phyloP scores from a whole-genome alignment of 2,797 vertebrate genomes.

The Eulemur albifrons region DNA sequence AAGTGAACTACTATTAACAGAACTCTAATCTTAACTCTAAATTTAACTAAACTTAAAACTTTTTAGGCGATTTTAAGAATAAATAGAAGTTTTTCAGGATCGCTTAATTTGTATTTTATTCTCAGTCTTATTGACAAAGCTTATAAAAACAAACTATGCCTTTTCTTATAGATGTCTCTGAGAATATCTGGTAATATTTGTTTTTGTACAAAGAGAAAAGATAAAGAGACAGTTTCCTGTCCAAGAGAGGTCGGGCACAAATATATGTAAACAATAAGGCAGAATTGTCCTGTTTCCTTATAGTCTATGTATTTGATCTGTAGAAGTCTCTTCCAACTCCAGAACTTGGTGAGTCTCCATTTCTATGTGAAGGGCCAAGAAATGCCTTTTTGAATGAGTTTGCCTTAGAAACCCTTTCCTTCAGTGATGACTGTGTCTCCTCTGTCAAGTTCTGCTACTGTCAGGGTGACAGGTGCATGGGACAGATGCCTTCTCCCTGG shows the following conservation, averaged over 20 bases:
- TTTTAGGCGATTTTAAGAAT: constrained; percentile 1
- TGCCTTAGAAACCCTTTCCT: background rate
- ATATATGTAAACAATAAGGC: background rate
- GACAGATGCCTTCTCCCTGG: background rate
- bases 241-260: background rate
- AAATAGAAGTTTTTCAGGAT: background rate
- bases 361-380: background rate
- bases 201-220: background rate
- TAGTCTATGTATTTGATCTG: background rate
- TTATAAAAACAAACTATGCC: background rate
- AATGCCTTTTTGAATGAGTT: background rate
- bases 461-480: background rate
- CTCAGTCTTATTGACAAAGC: background rate
- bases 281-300: background rate
- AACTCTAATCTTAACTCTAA: background rate
- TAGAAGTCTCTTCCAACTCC: background rate
- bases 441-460: background rate
- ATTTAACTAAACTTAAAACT: constrained; percentile 17
- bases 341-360: background rate
- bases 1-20: background rate
- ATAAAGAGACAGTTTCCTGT: background rate
- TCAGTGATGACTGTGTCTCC: background rate
- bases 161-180: constrained; percentile 6
- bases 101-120: constrained; percentile 20
- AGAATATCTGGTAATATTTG: background rate